Percentiles rank a stretch among this genome's conserved stretches.
Conservation (phyloP, 2,888 invertebrate species). For the Agapostemon virescens region DNA sequence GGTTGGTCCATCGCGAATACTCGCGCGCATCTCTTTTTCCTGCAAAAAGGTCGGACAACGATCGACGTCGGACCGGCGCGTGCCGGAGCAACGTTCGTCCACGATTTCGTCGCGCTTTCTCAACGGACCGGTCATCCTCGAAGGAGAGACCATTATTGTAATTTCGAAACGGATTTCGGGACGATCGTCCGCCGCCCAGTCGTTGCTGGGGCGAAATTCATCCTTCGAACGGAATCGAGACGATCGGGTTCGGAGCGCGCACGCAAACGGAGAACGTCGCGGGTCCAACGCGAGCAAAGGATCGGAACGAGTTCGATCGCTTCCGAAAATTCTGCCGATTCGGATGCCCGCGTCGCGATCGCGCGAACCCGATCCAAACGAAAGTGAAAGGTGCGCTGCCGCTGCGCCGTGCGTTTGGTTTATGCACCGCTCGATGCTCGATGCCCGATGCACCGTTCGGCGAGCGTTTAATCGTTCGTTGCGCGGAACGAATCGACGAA, state of each 20-base stretch:
- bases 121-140: background rate
- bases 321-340: constrained; percentile 15
- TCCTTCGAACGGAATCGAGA: too few species aligned
- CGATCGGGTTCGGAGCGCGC: too few species aligned
- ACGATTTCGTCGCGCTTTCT: background rate
- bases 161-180: background rate
- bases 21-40: background rate
- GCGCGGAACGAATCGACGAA: background rate
- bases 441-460: background rate
- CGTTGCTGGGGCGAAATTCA: too few species aligned
- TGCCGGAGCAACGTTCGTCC: background rate
- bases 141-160: background rate
- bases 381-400: constrained; percentile 59
- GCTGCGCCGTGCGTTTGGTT: background rate
- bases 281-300: background rate
- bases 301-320: background rate
- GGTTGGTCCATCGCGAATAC: background rate
- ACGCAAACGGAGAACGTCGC: background rate
- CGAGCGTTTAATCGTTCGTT: background rate
- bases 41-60: background rate
- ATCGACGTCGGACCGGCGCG: background rate
- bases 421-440: background rate
- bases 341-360: constrained; percentile 32
- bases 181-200: too few species aligned
- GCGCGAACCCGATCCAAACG: constrained; percentile 47